Evolutionary conservation across 1,140 invertebrate genomes (phyloP), one percentile per base, ranked within the genome.

Genomic region (Ceratitis capitata): DNA sequence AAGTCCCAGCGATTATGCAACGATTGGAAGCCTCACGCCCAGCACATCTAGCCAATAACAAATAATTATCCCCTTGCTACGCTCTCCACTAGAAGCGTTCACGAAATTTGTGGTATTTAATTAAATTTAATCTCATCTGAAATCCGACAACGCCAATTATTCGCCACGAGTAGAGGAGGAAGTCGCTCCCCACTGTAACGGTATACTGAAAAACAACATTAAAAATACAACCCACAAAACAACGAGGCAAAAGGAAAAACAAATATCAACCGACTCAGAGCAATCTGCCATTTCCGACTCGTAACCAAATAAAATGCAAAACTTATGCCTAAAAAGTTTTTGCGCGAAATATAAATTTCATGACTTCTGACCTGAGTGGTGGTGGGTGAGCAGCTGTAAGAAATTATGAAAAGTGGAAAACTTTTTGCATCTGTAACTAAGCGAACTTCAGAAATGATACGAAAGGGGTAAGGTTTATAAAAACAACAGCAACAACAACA

Each of bases 331-430:
- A 35, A 69, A 69, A 39, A n/a, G n/a, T 19, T 69, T 69, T 69
- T 5, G 61, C 32, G 61, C 5, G 61, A 69, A 69, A 69, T 49
- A 49, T 9, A 49, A 16, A 69, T 32, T 69, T 69, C 39, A 69
- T 39, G 61, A 69, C 61, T 69, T 69, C 16, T 35, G 16, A 23
- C 69, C 12, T 45, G 19, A 23, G 23, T 47, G 5, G 45, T 56
- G 51, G 4, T 19, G 23, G 5, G n/a, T 61, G 14, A 35, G 35
- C 69, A 78, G 39, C 69, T 45, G 39, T 16, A 45, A 78, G 39
- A 78, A 78, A 78, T 78, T 78, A 45, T 78, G 69, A 78, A 78
- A 78, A 42, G 35, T 78, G 39, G 69, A 78, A 78, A 78, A 78
- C 69, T 78, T 78, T 78, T 23, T 26, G n/a, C n/a, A 45, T 14